Evolutionary conservation across 2,888 invertebrate genomes (phyloP).

Genomic region (Yponomeuta plumbellus): DNA sequence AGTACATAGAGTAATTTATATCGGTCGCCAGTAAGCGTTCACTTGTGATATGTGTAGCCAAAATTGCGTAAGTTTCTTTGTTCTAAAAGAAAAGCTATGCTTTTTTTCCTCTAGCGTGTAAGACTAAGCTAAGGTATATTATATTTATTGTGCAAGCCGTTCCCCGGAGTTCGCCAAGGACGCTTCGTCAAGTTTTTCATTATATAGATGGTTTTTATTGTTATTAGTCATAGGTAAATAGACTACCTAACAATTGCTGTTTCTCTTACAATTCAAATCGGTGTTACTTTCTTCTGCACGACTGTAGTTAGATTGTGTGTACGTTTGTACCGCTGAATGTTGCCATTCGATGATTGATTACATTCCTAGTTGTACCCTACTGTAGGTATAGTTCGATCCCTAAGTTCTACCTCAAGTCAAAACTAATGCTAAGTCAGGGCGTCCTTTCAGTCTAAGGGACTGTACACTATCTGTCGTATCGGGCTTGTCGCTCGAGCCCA

Average conservation of each 20-base stretch:
- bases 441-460: slow-evolving; percentile 37
- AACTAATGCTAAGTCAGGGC: slow-evolving; percentile 65
- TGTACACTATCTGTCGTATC: neutral
- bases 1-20: slow-evolving; percentile 53
- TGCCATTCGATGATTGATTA: slow-evolving; percentile 66
- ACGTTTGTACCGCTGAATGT: slow-evolving; percentile 59
- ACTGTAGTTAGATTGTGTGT: slow-evolving; percentile 43
- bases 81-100: slow-evolving; percentile 75
- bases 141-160: slow-evolving; percentile 30
- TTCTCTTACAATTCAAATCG: slow-evolving; percentile 29
- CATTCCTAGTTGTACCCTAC: slow-evolving; percentile 68
- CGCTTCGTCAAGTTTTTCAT: slow-evolving; percentile 31
- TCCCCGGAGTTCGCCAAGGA: slow-evolving; percentile 33
- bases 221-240: slow-evolving; percentile 24
- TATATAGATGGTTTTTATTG: slow-evolving; percentile 41
- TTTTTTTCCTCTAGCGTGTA: slow-evolving; percentile 60
- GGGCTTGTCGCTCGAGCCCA: too few relatives aligned
- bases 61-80: slow-evolving; percentile 74
- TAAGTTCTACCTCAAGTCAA: slow-evolving; percentile 74
- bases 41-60: slow-evolving; percentile 76
- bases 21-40: slow-evolving; percentile 70
- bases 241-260: neutral
- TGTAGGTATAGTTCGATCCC: slow-evolving; percentile 64
- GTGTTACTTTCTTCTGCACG: slow-evolving; percentile 46
- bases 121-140: slow-evolving; percentile 31